These are phyloP conservation scores for Drosophila diplacantha DNA, from an alignment of 2,888 invertebrate species.

Conservation along the genomic window DNA sequence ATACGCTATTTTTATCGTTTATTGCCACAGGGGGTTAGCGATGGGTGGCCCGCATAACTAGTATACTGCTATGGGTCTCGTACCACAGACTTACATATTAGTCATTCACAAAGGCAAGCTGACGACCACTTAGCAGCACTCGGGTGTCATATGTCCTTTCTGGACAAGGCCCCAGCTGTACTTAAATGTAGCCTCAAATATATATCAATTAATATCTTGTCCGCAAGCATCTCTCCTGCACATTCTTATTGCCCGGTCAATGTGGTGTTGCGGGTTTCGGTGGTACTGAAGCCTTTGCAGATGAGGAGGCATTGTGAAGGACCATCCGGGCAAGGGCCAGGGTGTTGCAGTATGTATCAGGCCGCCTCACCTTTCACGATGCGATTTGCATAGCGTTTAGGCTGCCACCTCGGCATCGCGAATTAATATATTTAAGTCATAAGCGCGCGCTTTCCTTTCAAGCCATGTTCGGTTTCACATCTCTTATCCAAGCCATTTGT, in stretches of 20 bases:
- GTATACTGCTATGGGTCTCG: neutral
- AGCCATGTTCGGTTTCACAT: slow-evolving; percentile 67
- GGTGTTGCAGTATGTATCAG: slow-evolving; percentile 34
- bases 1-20: slow-evolving; percentile 39
- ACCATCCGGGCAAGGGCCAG: slow-evolving; percentile 55
- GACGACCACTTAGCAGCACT: slow-evolving; percentile 15
- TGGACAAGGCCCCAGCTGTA: slow-evolving; percentile 56
- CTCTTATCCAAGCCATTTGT: slow-evolving; percentile 36
- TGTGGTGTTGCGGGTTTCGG: slow-evolving; percentile 53
- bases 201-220: slow-evolving; percentile 56
- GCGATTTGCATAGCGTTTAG: slow-evolving; percentile 71
- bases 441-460: slow-evolving; percentile 59
- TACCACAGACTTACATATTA: neutral
- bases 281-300: slow-evolving; percentile 8
- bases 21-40: slow-evolving; percentile 11
- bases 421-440: slow-evolving; percentile 65
- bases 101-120: slow-evolving; percentile 15
- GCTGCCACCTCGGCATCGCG: slow-evolving; percentile 52
- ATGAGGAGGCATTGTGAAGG: slow-evolving; percentile 43
- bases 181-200: slow-evolving; percentile 51
- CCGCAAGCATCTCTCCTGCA: slow-evolving; percentile 1
- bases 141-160: slow-evolving; percentile 52
- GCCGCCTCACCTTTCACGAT: slow-evolving; percentile 60
- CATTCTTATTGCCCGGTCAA: slow-evolving; percentile 33
- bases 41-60: neutral